Evolutionary conservation across 2,888 invertebrate genomes (phyloP).

Genomic region (Arctia plantaginis): DNA sequence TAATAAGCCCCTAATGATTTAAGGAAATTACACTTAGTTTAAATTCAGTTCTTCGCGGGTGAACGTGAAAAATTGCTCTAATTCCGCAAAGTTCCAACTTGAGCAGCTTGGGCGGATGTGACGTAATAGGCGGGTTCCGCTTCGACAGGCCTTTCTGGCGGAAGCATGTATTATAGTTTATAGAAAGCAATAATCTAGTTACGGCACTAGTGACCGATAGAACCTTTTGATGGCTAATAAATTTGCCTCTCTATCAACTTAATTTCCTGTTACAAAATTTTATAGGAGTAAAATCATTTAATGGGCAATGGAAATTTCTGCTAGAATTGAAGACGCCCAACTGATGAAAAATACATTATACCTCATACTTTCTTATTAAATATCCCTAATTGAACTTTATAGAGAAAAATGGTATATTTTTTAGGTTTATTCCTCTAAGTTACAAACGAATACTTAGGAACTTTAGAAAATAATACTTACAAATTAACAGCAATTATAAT

Average conservation of each 20-base stretch:
- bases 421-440: too few species aligned
- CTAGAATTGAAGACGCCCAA: neutral
- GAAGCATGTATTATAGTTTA: conserved; percentile 44
- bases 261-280: neutral
- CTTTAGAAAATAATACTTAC: too few species aligned
- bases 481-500: neutral
- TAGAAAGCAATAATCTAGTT: conserved; percentile 20
- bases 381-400: too few species aligned
- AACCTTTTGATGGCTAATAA: neutral
- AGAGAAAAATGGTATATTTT: too few species aligned
- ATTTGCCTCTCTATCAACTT: neutral
- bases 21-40: conserved; percentile 49
- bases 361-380: too few species aligned
- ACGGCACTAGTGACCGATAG: conserved; percentile 11
- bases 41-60: conserved; percentile 42
- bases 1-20: conserved; percentile 45
- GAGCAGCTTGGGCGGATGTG: conserved; percentile 61
- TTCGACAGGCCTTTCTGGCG: conserved; percentile 60
- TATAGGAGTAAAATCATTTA: neutral
- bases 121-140: conserved; percentile 72
- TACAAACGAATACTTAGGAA: too few species aligned
- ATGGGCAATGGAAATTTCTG: neutral
- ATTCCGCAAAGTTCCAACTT: conserved; percentile 57
- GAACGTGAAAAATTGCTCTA: conserved; percentile 64
- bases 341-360: too few species aligned